A percentile compares a stretch with the other conserved stretches of the same genome.
phyloP scores from a whole-genome alignment of 2,797 vertebrate species.

The Sebastolobus alascanus region DNA sequence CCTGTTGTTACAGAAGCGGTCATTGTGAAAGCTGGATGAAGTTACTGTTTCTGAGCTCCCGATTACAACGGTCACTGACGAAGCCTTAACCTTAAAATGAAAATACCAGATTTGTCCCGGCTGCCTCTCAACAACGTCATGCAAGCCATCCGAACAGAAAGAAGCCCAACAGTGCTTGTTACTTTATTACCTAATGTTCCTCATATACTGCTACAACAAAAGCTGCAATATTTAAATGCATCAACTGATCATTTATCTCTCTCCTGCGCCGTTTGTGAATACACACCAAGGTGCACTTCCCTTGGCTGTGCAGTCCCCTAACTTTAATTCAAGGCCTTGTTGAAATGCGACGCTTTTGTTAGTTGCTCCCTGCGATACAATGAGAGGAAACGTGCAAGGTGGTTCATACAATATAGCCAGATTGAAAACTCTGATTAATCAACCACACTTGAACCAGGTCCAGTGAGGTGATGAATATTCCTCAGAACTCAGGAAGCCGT shows the following conservation, averaged over 20 bases:
- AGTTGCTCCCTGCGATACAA: constrained; percentile 67
- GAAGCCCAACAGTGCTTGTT: neutral
- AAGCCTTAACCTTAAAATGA: neutral
- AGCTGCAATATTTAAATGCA: neutral
- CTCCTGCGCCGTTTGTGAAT: neutral
- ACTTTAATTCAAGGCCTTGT: constrained; percentile 54
- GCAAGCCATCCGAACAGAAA: neutral
- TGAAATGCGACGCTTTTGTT: constrained; percentile 50
- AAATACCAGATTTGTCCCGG: neutral
- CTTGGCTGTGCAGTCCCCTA: constrained; percentile 4
- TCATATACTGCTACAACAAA: neutral
- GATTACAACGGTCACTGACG: neutral
- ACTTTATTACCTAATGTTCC: neutral
- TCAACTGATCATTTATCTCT: constrained; percentile 1
- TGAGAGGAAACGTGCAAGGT: constrained; percentile 75
- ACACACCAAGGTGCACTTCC: constrained; percentile 13
- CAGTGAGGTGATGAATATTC: constrained; percentile 65
- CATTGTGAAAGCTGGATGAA: constrained; percentile 12
- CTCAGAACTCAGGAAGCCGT: constrained; percentile 58
- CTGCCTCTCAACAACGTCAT: neutral
- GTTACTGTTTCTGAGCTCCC: constrained; percentile 11
- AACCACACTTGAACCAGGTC: constrained; percentile 55
- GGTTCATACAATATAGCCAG: constrained; percentile 68
- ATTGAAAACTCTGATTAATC: constrained; percentile 67
- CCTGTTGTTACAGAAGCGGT: neutral